These are phyloP conservation scores for Emys orbicularis DNA, from an alignment of 2,797 vertebrate genomes.

Conservation along the genomic window DNA sequence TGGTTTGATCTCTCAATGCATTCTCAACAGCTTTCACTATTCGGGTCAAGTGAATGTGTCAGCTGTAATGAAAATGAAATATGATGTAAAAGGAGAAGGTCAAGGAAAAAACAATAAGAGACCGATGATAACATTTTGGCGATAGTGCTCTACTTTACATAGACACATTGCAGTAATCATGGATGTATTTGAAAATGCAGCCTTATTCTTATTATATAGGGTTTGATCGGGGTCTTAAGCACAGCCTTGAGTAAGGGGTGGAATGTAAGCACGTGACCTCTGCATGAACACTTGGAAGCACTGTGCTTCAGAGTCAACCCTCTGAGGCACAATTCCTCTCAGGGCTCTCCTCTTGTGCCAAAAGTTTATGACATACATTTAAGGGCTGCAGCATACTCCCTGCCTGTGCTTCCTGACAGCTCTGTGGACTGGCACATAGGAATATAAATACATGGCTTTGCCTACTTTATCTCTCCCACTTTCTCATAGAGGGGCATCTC, in stretches of 20 bases:
- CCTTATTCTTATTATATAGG: not conserved
- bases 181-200: not conserved
- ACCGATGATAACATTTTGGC: not conserved
- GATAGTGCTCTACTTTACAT: not conserved
- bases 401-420: not conserved
- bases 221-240: not conserved
- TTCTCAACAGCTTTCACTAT: not conserved
- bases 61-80: not conserved
- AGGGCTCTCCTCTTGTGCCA: not conserved
- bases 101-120: not conserved
- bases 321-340: not conserved
- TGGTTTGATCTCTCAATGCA: fast-evolving
- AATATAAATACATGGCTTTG: not conserved
- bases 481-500: not conserved
- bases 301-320: not conserved
- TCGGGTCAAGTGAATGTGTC: not conserved
- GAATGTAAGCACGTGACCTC: not conserved
- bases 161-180: not conserved
- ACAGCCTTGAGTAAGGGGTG: fast-evolving
- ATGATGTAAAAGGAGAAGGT: not conserved
- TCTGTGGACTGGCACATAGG: not conserved
- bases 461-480: not conserved
- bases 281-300: not conserved
- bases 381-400: not conserved
- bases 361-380: not conserved